phyloP scores from a whole-genome alignment of 2,888 invertebrate species.

The Nebria salina region DNA sequence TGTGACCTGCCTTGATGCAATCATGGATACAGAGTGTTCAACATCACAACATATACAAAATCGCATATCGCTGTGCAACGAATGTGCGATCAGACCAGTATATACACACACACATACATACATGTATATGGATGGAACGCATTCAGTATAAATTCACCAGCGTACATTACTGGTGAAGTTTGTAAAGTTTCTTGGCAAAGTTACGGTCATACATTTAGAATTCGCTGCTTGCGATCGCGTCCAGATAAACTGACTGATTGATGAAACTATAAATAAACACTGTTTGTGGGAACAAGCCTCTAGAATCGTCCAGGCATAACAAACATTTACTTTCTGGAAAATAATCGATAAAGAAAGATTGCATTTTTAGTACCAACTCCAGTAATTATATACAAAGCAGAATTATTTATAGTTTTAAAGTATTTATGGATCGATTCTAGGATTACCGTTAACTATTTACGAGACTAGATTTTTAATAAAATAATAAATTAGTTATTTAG shows the following conservation, averaged over 20 bases:
- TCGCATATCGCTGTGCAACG: background rate
- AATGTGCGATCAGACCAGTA: background rate
- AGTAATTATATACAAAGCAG: background rate
- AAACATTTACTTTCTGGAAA: background rate
- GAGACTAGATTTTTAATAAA: background rate
- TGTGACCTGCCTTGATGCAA: background rate
- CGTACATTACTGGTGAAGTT: background rate
- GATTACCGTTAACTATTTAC: background rate
- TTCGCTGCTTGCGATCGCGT: slow-evolving; percentile 23
- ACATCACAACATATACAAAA: background rate
- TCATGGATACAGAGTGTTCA: background rate
- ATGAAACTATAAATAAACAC: slow-evolving; percentile 33
- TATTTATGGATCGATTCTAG: background rate
- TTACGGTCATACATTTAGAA: slow-evolving; percentile 11
- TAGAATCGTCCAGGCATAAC: background rate
- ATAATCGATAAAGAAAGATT: background rate
- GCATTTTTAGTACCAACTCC: background rate
- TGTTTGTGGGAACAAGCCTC: slow-evolving; percentile 4
- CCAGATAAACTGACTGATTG: slow-evolving; percentile 33
- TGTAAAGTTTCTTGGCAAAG: background rate
- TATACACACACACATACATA: background rate
- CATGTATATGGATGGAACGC: background rate
- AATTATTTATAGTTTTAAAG: background rate
- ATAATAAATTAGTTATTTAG: too few species aligned
- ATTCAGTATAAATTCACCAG: background rate